Evolutionary conservation across 1,140 invertebrate genomes (phyloP).

Genomic region (Drosophila fuyamai): DNA sequence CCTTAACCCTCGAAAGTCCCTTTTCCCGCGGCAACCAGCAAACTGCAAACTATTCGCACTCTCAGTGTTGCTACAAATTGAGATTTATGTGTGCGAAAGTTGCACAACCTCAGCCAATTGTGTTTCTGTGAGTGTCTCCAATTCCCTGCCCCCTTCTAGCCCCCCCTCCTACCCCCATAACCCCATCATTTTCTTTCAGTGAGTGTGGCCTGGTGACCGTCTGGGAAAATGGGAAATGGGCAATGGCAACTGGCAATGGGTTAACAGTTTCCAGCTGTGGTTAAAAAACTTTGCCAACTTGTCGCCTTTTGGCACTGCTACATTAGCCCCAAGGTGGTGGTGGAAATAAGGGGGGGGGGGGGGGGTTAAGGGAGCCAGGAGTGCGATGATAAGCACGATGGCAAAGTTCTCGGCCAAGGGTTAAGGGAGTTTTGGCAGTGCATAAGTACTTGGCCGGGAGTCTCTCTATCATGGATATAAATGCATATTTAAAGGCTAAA

Average conservation of each 20-base stretch:
- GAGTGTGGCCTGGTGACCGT: constrained; percentile 63
- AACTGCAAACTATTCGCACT: constrained; percentile 76
- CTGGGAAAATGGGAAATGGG: constrained; percentile 63
- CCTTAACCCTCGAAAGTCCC: constrained; percentile 7
- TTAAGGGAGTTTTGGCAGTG: constrained; percentile 31
- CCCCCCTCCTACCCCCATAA: not conserved
- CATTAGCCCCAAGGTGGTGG: constrained; percentile 44
- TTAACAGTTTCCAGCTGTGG: constrained; percentile 54
- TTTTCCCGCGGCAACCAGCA: not conserved
- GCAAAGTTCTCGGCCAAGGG: constrained; percentile 33
- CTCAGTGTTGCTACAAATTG: constrained; percentile 77
- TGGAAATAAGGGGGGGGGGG: too few species aligned
- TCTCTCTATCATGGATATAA: constrained; percentile 20
- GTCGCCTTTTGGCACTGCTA: constrained; percentile 64
- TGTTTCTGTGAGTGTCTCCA: constrained; percentile 28
- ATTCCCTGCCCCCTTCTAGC: not conserved
- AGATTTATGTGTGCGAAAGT: constrained; percentile 80
- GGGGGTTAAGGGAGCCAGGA: constrained; percentile 20
- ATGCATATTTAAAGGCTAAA: constrained; percentile 28
- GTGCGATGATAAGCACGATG: constrained; percentile 19
- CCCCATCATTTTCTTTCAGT: not conserved
- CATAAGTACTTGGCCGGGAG: constrained; percentile 38
- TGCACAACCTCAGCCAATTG: constrained; percentile 78
- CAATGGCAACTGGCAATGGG: constrained; percentile 74
- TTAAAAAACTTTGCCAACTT: constrained; percentile 74